Evolutionary conservation across 2,888 invertebrate genomes (phyloP).

Genomic region (Tridacna gigas): DNA sequence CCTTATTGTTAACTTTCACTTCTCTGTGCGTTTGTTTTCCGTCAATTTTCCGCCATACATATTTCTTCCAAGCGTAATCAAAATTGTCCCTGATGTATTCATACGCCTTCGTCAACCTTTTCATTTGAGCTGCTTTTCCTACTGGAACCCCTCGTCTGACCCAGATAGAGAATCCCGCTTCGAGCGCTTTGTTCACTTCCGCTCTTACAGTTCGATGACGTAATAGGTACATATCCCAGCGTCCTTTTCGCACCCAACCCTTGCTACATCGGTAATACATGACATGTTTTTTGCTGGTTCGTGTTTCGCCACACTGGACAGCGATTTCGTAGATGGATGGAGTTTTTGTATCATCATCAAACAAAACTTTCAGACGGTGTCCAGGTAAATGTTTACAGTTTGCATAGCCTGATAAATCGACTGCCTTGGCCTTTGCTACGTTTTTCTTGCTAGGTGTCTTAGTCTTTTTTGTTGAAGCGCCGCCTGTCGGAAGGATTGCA

Average conservation of each 20-base stretch:
- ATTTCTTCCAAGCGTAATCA: conserved; percentile 72
- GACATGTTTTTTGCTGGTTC: conserved; percentile 61
- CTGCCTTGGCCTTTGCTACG: background rate
- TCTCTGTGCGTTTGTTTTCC: conserved; percentile 32
- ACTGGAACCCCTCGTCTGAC: conserved; percentile 58
- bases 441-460: background rate
- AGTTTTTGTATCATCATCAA: conserved; percentile 31
- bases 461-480: conserved; percentile 1
- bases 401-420: background rate
- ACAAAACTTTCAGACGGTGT: conserved; percentile 51
- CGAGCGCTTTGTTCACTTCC: conserved; percentile 59
- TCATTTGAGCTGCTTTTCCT: conserved; percentile 23
- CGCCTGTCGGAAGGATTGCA: conserved; percentile 49
- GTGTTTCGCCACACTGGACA: conserved; percentile 52
- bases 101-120: conserved; percentile 25
- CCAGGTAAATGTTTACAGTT: conserved; percentile 42
- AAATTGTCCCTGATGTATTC: conserved; percentile 57
- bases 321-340: conserved; percentile 68
- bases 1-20: conserved; percentile 29
- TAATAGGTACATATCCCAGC: conserved; percentile 61
- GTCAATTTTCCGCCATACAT: conserved; percentile 38
- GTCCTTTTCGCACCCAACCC: conserved; percentile 24
- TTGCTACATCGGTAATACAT: conserved; percentile 54
- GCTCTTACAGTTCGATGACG: conserved; percentile 37
- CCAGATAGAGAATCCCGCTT: conserved; percentile 57